Evolutionary conservation across 2,888 invertebrate species (phyloP).

Genomic region (Tetheella fluctuosa): DNA sequence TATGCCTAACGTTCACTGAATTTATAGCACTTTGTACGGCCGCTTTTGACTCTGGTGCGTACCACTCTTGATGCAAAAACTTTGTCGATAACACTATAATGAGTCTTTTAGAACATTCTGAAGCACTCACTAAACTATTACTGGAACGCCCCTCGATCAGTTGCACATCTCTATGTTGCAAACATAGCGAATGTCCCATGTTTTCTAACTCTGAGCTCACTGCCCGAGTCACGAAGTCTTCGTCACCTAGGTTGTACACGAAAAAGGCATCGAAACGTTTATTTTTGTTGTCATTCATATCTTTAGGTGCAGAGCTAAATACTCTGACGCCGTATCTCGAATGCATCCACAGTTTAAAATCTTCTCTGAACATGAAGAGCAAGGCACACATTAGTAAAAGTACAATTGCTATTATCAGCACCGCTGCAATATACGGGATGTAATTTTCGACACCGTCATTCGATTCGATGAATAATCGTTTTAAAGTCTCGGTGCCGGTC

Average conservation of each 20-base stretch:
- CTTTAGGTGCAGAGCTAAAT: constrained; percentile 85
- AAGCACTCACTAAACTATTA: constrained; percentile 81
- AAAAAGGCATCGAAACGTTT: constrained; percentile 94
- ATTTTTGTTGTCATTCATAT: constrained; percentile 84
- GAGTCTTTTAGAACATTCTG: constrained; percentile 87
- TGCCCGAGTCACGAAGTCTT: constrained; percentile 87
- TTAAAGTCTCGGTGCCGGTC: constrained; percentile 84
- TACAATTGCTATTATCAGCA: constrained; percentile 87
- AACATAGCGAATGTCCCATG: constrained; percentile 84
- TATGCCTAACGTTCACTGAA: constrained; percentile 86
- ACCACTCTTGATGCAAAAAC: constrained; percentile 93
- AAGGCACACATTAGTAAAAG: constrained; percentile 88
- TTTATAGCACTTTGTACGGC: constrained; percentile 90
- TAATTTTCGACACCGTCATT: constrained; percentile 88
- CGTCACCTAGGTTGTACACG: constrained; percentile 93
- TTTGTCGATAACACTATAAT: constrained; percentile 91
- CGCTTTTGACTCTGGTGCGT: constrained; percentile 90
- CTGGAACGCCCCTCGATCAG: constrained; percentile 83
- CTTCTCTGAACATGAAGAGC: constrained; percentile 89
- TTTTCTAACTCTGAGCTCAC: constrained; percentile 90
- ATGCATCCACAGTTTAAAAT: constrained; percentile 91
- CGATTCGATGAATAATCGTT: constrained; percentile 85
- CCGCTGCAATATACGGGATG: constrained; percentile 89
- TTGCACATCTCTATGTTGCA: constrained; percentile 87
- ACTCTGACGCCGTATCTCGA: constrained; percentile 90